Conservation (phyloP, 2,797 vertebrate genomes). For the Sebastes minor region DNA sequence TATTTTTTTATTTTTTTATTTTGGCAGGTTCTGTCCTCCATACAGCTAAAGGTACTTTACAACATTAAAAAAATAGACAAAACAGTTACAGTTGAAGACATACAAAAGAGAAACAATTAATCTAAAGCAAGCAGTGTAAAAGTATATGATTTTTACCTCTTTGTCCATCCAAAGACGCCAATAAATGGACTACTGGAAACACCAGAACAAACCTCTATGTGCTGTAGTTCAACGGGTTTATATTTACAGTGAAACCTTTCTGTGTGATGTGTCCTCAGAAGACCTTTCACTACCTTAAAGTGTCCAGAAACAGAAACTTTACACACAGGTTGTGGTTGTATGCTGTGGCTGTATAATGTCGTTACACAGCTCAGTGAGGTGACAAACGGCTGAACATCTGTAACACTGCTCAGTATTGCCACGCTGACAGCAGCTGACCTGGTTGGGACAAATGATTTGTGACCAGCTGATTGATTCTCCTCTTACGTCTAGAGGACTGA, state of each 20-base stretch:
- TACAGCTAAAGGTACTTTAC: background rate
- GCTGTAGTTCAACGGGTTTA: background rate
- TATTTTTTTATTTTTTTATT: too few species aligned
- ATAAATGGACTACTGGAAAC: background rate
- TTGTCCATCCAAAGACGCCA: background rate
- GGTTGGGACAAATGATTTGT: background rate
- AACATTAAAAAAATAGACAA: background rate
- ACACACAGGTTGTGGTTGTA: background rate
- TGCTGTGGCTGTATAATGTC: background rate
- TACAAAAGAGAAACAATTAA: background rate
- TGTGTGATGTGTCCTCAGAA: background rate
- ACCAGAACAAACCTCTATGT: accelerated
- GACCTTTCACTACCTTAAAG: background rate
- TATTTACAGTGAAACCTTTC: background rate
- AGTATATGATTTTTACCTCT: background rate
- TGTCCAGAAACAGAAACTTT: background rate
- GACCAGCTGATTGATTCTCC: background rate
- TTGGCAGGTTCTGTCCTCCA: background rate
- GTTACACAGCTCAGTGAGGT: background rate
- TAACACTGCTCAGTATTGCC: background rate
- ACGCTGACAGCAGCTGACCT: background rate
- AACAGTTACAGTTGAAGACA: background rate
- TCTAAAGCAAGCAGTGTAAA: background rate
- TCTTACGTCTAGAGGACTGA: background rate
- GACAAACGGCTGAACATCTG: background rate